Evolutionary conservation across 2,797 vertebrate genomes (phyloP), one percentile per base, ranked within the genome.

Genomic region (Lagocephalus sceleratus): DNA sequence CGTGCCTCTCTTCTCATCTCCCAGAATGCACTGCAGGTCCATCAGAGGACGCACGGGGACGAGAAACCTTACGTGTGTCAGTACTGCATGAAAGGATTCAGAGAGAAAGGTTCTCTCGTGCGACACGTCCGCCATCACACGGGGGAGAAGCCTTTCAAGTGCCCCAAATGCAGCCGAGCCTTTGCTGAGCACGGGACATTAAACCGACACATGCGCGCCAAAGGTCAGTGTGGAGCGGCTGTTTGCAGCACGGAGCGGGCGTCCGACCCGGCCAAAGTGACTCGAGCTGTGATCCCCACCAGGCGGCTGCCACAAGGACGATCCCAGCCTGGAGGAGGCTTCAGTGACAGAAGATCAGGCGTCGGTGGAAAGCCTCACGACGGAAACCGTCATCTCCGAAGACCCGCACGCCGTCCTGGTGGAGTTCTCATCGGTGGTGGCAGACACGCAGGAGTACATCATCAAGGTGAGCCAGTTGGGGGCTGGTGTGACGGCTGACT

Each of bases 361-460:
- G 0, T 73, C 91, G 0, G 79, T 82, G 1, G 92, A 93, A 57
- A 78, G 72, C 44, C 60, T 93, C 15, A 84, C 92, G 0, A 68
- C 85, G 11, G 84, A 93, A 1, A 73, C 93, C 0, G 90, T 96
- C 3, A 88, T 95, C 3, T 83, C 94, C 0, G 95, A 98, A 5
- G 95, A 99, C 58, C 94, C 96, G 3, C 95, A 97, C 6, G 93
- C 95, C 0, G 92, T 99, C 19, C 76, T 99, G 81, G 97, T 99
- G 10, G 97, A 99, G 83, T 99, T 99, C 46, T 99, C 97, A 0
- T 99, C 97, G 0, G 91, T 99, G 73, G 97, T 99, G 82, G 97
- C 97, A 0, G 94, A 99, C 73, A 99, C 97, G 16, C 97, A 99
- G 86, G 97, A 99, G 65, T 99, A 99, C 72, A 99, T 99, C 69